Conservation (phyloP, 2,113 vertebrate species). For the Myodes glareolus region DNA sequence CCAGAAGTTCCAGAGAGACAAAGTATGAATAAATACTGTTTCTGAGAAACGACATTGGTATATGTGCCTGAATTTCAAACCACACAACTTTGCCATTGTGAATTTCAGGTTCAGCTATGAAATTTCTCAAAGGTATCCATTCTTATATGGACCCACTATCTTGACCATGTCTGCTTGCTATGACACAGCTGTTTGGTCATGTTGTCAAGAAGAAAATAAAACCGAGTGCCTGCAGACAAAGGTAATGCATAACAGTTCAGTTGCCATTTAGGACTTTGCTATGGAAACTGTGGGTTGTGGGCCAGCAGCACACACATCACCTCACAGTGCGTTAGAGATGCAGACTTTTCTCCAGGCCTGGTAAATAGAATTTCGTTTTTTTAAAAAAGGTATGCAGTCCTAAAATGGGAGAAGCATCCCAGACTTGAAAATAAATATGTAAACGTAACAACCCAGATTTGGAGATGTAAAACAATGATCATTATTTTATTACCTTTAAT, state of each 20-base stretch:
- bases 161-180: slow-evolving; percentile 60
- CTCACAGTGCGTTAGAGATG: background rate
- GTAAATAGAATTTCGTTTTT: background rate
- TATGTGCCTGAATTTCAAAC: background rate
- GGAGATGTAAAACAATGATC: background rate
- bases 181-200: slow-evolving; percentile 62
- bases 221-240: slow-evolving; percentile 76
- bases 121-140: slow-evolving; percentile 71
- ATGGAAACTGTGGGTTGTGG: background rate
- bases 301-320: accelerated
- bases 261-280: background rate
- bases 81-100: background rate
- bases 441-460: background rate
- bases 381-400: background rate
- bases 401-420: background rate
- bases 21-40: background rate
- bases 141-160: slow-evolving; percentile 69
- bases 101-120: slow-evolving; percentile 77
- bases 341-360: background rate
- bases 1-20: background rate
- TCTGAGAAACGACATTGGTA: background rate
- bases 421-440: background rate
- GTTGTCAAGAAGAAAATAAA: slow-evolving; percentile 62
- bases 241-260: slow-evolving; percentile 29
- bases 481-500: background rate